Conservation (phyloP, 2,888 invertebrate species). For the Harmothoe impar region DNA sequence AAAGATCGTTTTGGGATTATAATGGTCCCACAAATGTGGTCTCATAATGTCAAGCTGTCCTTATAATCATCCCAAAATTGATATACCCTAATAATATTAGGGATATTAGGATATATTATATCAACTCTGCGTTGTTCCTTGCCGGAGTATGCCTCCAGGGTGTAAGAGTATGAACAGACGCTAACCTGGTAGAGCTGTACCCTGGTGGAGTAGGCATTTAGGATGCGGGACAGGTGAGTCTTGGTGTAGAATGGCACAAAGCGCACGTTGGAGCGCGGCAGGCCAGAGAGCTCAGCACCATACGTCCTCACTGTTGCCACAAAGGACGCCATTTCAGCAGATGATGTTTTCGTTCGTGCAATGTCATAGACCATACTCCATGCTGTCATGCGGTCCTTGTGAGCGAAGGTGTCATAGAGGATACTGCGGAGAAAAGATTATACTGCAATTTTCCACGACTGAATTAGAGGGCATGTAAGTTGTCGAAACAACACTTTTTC, state of each 20-base stretch:
- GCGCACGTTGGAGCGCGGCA: constrained; percentile 14
- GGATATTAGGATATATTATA: no score
- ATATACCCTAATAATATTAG: no score
- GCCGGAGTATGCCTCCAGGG: no score
- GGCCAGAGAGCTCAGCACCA: constrained; percentile 1
- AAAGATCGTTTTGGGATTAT: no score
- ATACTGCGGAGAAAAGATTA: constrained; percentile 1
- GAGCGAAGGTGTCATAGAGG: not conserved
- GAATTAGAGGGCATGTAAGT: no score
- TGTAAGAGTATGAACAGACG: no score
- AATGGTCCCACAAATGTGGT: no score
- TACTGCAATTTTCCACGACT: not conserved
- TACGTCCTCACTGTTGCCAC: not conserved
- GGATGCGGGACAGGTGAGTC: constrained; percentile 40
- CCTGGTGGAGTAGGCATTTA: constrained; percentile 33
- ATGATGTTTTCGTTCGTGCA: not conserved
- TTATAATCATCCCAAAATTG: no score
- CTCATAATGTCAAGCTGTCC: no score
- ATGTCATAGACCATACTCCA: constrained; percentile 20
- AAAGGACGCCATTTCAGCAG: not conserved
- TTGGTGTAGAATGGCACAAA: constrained; percentile 60
- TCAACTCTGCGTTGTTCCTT: no score
- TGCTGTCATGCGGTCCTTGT: not conserved
- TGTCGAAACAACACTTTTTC: no score
- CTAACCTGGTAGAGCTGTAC: constrained; percentile 25